Evolutionary conservation across 1,140 invertebrate genomes (phyloP), one percentile per base, ranked within the genome.

Genomic region (Caenorhabditis latens): DNA sequence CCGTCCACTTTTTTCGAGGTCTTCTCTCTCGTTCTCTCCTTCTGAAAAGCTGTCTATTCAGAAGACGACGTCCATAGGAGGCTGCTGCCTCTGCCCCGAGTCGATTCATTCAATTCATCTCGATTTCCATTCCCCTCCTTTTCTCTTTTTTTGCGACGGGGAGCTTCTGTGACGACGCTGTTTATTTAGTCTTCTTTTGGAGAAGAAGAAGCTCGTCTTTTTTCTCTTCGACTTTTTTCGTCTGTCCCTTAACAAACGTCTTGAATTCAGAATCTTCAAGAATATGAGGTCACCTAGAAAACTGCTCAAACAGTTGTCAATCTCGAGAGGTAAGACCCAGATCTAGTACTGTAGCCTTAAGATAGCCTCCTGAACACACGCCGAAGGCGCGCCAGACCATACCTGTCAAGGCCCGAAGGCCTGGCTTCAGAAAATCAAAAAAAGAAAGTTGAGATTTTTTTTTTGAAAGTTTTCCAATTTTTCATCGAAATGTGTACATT

Each of bases 271-370:
- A 84, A 84, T 19, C 32, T 84, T 7, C 0, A 55, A 71, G 19
- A 71, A 85, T 42, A 85, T 85, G 84, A 65, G 84, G 2, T 85
- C 84, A 42, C 84, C 84, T 32, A 65, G 84, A 65, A 85, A 85
- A 40, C 40, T 85, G 16, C 84, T 85, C 84, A 85, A 85, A 50
- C 84, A 85, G 67, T 67, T 85, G 42, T 85, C 84, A 46, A 63
- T 85, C 40, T 79, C 71, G 4, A 85, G 84, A 85, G 84, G 84
- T 75, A 58, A 84, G 53, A 21, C 0, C n/a, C 6, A 7, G 55
- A n/a, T 58, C 32, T 14, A 19, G 19, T n/a, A 19, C 14, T 7
- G 55, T 14, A 16, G 1, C 11, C 19, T 19, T 58, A 1, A 13
- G 4, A 16, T 2, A 53, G 50, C 16, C 19, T 14, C 32, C 2